A percentile compares a stretch with the other conserved stretches of the same genome.
Conservation (phyloP, 2,888 invertebrate genomes). For the Polietes domitor region DNA sequence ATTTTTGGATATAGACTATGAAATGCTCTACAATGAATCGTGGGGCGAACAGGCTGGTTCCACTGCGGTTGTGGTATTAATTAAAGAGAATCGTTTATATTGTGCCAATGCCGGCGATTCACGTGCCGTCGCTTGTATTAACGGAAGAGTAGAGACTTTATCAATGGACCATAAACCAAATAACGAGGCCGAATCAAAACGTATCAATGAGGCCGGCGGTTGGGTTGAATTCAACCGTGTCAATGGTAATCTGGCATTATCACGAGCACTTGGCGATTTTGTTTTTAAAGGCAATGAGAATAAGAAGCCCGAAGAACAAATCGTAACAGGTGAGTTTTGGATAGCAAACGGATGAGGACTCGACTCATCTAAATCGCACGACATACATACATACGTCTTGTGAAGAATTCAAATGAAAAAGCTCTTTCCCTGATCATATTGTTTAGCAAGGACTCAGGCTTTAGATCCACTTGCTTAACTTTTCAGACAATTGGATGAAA, state of each 20-base stretch:
- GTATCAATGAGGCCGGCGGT: constrained; percentile 97
- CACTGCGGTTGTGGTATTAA: constrained; percentile 92
- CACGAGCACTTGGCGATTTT: constrained; percentile 98
- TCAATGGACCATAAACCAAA: constrained; percentile 98
- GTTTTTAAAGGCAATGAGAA: constrained; percentile 95
- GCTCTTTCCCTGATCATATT: too few species aligned
- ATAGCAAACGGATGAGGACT: too few species aligned
- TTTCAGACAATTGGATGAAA: too few species aligned
- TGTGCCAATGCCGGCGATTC: constrained; percentile 99
- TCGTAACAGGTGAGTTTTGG: constrained; percentile 91
- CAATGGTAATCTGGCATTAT: constrained; percentile 98
- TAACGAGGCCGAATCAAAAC: constrained; percentile 91
- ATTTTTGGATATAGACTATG: constrained; percentile 95
- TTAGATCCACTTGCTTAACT: too few species aligned
- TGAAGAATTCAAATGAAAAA: too few species aligned
- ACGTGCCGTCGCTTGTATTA: constrained; percentile 93
- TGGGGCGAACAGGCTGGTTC: constrained; percentile 97
- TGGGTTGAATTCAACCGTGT: constrained; percentile 98
- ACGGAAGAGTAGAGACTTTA: constrained; percentile 86
- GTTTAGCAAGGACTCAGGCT: too few species aligned
- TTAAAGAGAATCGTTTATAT: constrained; percentile 92
- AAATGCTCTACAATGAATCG: constrained; percentile 93
- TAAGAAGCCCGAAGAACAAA: constrained; percentile 95
- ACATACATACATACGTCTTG: too few species aligned
- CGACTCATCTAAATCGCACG: too few species aligned